Conservation (phyloP, 2,888 invertebrate genomes). For the Acleris literana region DNA sequence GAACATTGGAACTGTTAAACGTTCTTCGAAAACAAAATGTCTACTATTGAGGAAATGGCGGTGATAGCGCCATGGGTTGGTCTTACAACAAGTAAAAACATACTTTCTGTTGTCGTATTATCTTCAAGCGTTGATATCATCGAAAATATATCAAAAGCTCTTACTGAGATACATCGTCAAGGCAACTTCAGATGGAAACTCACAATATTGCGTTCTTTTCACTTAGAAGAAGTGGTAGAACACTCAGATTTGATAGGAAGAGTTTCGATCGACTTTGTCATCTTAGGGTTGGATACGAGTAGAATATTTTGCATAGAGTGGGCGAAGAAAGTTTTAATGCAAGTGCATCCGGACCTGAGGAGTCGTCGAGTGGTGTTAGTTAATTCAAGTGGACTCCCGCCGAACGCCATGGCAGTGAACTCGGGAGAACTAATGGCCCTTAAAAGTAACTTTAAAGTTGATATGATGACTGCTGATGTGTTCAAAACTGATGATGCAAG, state of each 20-base stretch:
- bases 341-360: slow-evolving; percentile 71
- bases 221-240: slow-evolving; percentile 62
- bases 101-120: slow-evolving; percentile 66
- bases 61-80: slow-evolving; percentile 72
- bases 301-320: slow-evolving; percentile 71
- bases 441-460: slow-evolving; percentile 62
- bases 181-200: slow-evolving; percentile 69
- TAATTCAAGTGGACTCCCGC: slow-evolving; percentile 69
- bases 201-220: slow-evolving; percentile 60
- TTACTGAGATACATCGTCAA: slow-evolving; percentile 63
- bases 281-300: slow-evolving; percentile 70
- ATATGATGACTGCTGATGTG: slow-evolving; percentile 69
- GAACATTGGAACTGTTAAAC: no score
- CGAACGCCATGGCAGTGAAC: slow-evolving; percentile 69
- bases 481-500: slow-evolving; percentile 55
- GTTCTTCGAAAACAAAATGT: slow-evolving; percentile 49
- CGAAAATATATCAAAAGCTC: slow-evolving; percentile 64
- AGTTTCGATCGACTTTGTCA: slow-evolving; percentile 70
- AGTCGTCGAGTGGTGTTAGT: slow-evolving; percentile 69
- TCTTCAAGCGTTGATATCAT: slow-evolving; percentile 68
- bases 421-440: slow-evolving; percentile 64
- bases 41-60: slow-evolving; percentile 57
- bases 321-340: slow-evolving; percentile 62
- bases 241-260: slow-evolving; percentile 64
- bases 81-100: slow-evolving; percentile 63